These are phyloP conservation scores for Ips typographus DNA, from an alignment of 1,140 invertebrate species.

Conservation along the genomic window DNA sequence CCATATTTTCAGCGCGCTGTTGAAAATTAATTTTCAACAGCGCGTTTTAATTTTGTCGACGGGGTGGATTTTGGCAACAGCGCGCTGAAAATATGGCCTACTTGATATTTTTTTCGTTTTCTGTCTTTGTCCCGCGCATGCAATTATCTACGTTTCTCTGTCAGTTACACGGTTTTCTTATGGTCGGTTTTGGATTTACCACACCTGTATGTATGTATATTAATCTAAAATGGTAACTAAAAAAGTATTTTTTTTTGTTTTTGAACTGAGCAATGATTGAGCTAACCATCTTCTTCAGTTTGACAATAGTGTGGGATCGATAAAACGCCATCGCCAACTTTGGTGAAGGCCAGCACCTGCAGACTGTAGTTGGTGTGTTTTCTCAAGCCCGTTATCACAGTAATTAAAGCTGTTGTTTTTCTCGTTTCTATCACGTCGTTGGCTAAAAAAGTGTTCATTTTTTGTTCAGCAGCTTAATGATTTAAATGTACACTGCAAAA, in stretches of 20 bases:
- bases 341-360: constrained; percentile 78
- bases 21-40: too few relatives aligned
- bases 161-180: too few relatives aligned
- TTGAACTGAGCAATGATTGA: background rate
- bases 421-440: constrained; percentile 66
- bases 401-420: constrained; percentile 69
- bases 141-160: too few relatives aligned
- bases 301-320: constrained; percentile 72
- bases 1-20: too few relatives aligned
- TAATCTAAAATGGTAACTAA: too few relatives aligned
- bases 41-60: too few relatives aligned
- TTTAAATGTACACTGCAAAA: background rate
- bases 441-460: constrained; percentile 37
- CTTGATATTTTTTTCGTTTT: too few relatives aligned
- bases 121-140: too few relatives aligned
- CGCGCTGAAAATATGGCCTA: too few relatives aligned
- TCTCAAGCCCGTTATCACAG: constrained; percentile 66
- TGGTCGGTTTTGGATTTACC: too few relatives aligned
- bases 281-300: constrained; percentile 79
- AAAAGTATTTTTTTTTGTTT: background rate
- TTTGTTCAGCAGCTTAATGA: background rate
- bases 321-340: constrained; percentile 76
- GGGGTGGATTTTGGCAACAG: too few relatives aligned
- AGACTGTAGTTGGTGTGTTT: constrained; percentile 87
- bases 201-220: too few relatives aligned